Evolutionary conservation across 2,888 invertebrate species (phyloP), one percentile per base, ranked within the genome.

Genomic region (Stenotaenia linearis): DNA sequence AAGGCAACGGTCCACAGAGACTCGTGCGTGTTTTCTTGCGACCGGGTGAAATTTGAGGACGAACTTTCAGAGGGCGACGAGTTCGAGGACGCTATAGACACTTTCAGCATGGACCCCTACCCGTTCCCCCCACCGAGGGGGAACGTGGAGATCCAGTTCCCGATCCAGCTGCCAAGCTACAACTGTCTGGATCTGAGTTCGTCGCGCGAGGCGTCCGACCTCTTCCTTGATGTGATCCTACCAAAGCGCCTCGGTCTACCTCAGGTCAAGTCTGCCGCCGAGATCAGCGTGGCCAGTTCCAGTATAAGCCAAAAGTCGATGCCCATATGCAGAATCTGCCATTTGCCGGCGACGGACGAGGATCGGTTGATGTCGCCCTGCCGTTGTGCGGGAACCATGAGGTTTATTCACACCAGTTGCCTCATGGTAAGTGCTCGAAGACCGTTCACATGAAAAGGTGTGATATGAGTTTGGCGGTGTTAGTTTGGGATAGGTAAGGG

Each of bases 321-420:
- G 69, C 85, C 86, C n/a, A 85, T 88, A 79, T 89, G 89, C 83
- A 85, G 89, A 79, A 89, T 89, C 79, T 89, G 89, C 82, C 89
- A 89, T 82, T 83, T 85, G 82, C 84, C 84, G 7, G 84, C 83
- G 12, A 83, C 84, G 78, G 83, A 84, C 78, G 80, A 83, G 80
- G 83, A 85, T 80, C 85, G 86, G 3, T 85, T 89, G 37, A 88
- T 89, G 79, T 86, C 88, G 5, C 89, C 89, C 0, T 89, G 89
- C 82, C 84, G 88, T 50, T 89, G 89, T 83, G 85, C 88, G 30
- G 89, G 89, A 23, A 87, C 88, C 15, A 85, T 89, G 83, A 85
- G 87, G 82, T 88, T 85, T 83, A 88, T 89, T 40, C 89, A 89
- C 83, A 86, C 86, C 80, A 85, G 86, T 77, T 89, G 89, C 84